Evolutionary conservation across 1,140 invertebrate genomes (phyloP), one percentile per base, ranked within the genome.

Genomic region (Trichogramma pretiosum): DNA sequence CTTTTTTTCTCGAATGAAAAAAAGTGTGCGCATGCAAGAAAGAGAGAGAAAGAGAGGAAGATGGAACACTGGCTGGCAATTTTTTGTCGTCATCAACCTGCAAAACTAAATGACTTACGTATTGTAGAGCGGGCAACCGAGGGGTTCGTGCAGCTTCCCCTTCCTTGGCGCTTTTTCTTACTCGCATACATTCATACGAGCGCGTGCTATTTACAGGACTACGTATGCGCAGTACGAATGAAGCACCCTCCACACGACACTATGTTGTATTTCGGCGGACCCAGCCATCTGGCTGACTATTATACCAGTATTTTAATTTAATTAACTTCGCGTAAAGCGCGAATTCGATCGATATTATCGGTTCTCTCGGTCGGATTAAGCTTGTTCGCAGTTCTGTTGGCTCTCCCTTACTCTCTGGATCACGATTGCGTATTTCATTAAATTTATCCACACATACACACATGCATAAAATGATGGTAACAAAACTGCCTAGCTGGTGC

Each of bases 231-330:
- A 28, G 24, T 28, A 28, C 10, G 21, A 40, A 30, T 16, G 39
- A 28, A 28, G 35, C 21, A 46, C 42, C 43, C 56, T 56, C 55
- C 49, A 48, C 56, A 54, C 61, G 58, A 61, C 61, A 63, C 61
- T 61, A 66, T 58, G 65, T 65, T 70, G 64, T 67, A 66, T 61
- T 64, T 61, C 64, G 63, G 59, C 56, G 24, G 24, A 18, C 43
- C 56, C 51, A 56, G 64, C 68, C 68, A 70, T 68, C 66, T 70
- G 65, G 64, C 64, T 33, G 58, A 60, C 65, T 68, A 68, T 68
- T 68, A 69, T 64, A 69, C 60, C 61, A 69, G 65, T 66, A 68
- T 71, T 70, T 71, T 69, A 68, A 70, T 70, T 68, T 68, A 71
- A 70, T 70, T 69, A 67, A 68, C 66, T 70, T 55, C 57, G 54